Base-by-base conservation (phyloP, 2,888 invertebrate species). In the Callimorpha dominula region DNA sequence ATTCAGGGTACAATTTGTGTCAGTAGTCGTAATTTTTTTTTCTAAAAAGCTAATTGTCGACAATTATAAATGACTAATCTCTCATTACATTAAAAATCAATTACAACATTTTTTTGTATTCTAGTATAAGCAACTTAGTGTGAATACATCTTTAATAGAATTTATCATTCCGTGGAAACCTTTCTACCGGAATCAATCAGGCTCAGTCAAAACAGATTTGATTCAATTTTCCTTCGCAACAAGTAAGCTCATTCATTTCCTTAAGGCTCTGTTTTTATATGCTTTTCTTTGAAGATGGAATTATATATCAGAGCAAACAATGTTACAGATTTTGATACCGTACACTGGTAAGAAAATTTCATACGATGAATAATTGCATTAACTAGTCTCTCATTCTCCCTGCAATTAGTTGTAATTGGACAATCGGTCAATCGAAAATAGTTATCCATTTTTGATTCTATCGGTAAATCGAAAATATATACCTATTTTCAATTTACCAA, bases 201-300 rank as follows among this genome's bases (percentile, higher is more conserved):
- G 72, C 65, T 81, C 72, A 74, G 74, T 68, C 62, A 68, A 78
- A 60, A 63, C 76, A 73, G 52, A 75, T 83, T 69, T 52, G 65
- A 74, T 76, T 83, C 71, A 79, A 73, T 76, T 74, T 73, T 57
- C 79, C 68, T 72, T 73, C 15, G 66, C 46, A 77, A 74, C 74
- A 75, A 81, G 72, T 71, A 81, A 77, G 75, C 73, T 71, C 14
- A 17, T 69, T 76, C 71, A 72, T 79, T 77, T 79, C 65, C 74
- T 73, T 57, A 17, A 11, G 68, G 50, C 20, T 50, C 64, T 64
- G 52, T 67, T 66, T 42, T 71, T 62, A 62, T 71, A 40, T 42
- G 20, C 20, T 67, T 67, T 67, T 63, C 52, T 71, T 66, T n/a
- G 62, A 43, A 67, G 52, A 71, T 66, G 14, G 40, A 71, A 71